Base-by-base conservation (phyloP, 1,140 invertebrate genomes). In the Uloborus diversus region DNA sequence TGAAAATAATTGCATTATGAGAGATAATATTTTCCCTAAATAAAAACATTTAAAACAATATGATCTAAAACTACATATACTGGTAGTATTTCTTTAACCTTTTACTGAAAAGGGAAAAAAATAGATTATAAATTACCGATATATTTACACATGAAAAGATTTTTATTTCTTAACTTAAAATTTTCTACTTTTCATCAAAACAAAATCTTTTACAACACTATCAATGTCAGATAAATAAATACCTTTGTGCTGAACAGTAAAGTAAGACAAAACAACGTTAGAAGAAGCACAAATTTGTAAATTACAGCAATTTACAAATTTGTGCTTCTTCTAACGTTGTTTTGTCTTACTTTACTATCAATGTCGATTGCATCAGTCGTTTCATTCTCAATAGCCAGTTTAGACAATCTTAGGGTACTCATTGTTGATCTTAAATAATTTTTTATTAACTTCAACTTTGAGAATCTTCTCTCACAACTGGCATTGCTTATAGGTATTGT, bases 391-490 rank as follows among this genome's bases (percentile, higher is more conserved):
- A 35, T 82, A 35, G 79, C 80, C 49, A 85, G 56, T 13, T 82
- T 82, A 73, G 61, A 82, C 27, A 85, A 78, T 57, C 82, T 56
- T 59, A 85, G 71, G 71, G 85, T 70, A 66, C 23, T 35, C 83
- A 83, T 85, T 23, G 81, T 80, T 32, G 70, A 84, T n/a, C n/a
- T n/a, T n/a, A n/a, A n/a, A n/a, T n/a, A n/a, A n/a, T n/a, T n/a
- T n/a, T n/a, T n/a, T n/a, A n/a, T n/a, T n/a, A n/a, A n/a, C n/a
- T n/a, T n/a, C 30, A 86, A 71, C 57, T 85, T 85, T 25, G 81
- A 83, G 76, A 86, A 86, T 78, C 78, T 83, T 75, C 84, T 66
- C 81, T 86, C 84, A 30, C 23, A 81, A 23, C 82, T 82, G 32
- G 82, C 83, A 25, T 84, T 84, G 20, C 84, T 82, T 51, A 86